Percentiles rank a stretch among this genome's conserved stretches.
Conservation (phyloP, 2,113 vertebrate species). For the Catharus bicknelli region DNA sequence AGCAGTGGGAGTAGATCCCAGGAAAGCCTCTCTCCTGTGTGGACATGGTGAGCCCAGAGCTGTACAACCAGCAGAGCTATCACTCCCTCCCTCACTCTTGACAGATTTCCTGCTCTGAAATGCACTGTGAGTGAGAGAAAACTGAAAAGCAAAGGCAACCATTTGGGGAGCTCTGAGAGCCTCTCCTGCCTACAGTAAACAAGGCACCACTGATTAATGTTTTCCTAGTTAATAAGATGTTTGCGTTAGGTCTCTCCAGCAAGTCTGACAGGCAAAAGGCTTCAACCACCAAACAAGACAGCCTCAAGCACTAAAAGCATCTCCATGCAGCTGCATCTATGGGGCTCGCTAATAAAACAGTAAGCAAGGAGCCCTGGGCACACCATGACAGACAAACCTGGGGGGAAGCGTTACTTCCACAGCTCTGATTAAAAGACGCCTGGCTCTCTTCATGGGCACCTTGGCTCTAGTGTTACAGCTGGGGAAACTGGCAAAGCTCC, state of each 20-base stretch:
- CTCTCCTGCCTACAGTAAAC: constrained; percentile 12
- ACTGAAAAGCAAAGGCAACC: neutral
- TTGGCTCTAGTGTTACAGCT: neutral
- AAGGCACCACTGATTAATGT: neutral
- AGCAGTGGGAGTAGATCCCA: neutral
- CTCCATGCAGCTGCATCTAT: neutral
- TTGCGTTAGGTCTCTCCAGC: neutral
- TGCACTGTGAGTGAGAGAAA: neutral
- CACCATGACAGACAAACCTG: fast-evolving
- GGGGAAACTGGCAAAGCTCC: neutral
- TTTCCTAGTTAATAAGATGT: constrained; percentile 25
- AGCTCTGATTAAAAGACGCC: neutral
- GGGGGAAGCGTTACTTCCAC: neutral
- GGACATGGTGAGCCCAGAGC: neutral
- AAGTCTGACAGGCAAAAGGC: neutral
- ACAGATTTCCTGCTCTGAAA: constrained; percentile 46
- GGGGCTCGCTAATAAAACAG: neutral
- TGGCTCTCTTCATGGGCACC: neutral
- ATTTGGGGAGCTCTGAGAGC: neutral
- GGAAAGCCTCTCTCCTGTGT: neutral
- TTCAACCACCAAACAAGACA: neutral
- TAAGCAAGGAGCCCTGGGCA: neutral
- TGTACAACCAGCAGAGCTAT: neutral
- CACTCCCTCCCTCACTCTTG: neutral
- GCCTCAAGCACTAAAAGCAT: neutral